phyloP scores from a whole-genome alignment of 2,113 vertebrate species.

The Callospermophilus lateralis region DNA sequence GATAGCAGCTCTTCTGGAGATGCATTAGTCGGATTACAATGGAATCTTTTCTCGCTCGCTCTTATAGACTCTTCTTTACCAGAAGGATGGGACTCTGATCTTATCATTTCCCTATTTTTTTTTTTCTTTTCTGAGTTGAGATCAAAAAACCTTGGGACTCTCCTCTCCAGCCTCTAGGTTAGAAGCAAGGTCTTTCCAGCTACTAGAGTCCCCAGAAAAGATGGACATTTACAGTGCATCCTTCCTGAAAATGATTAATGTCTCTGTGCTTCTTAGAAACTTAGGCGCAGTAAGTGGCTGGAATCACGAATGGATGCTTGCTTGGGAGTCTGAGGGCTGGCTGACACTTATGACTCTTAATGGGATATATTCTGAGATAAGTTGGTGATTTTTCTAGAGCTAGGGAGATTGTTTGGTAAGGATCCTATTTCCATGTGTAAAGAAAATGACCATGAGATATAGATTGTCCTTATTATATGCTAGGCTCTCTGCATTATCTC shows the following conservation, averaged over 20 bases:
- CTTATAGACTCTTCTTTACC: constrained; percentile 62
- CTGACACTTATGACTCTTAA: background rate
- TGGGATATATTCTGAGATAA: background rate
- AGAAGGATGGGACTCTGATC: background rate
- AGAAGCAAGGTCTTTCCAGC: background rate
- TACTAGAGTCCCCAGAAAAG: background rate
- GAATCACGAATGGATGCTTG: background rate
- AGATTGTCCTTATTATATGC: background rate
- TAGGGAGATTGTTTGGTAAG: background rate
- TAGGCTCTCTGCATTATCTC: background rate
- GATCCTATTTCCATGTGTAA: background rate
- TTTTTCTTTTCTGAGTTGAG: background rate
- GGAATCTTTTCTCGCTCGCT: constrained; percentile 71
- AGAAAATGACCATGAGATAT: background rate
- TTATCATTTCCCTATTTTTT: background rate
- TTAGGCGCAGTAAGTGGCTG: background rate
- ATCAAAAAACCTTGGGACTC: background rate
- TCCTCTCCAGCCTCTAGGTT: background rate
- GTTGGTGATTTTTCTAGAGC: background rate
- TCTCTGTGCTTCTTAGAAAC: background rate
- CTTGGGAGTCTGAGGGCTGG: background rate
- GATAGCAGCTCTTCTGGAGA: constrained; percentile 79
- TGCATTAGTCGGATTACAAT: constrained; percentile 81
- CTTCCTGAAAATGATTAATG: background rate
- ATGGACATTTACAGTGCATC: background rate